These are phyloP conservation scores for Onychorhynchus coronatus DNA, from an alignment of 2,113 vertebrate genomes.

Conservation along the genomic window DNA sequence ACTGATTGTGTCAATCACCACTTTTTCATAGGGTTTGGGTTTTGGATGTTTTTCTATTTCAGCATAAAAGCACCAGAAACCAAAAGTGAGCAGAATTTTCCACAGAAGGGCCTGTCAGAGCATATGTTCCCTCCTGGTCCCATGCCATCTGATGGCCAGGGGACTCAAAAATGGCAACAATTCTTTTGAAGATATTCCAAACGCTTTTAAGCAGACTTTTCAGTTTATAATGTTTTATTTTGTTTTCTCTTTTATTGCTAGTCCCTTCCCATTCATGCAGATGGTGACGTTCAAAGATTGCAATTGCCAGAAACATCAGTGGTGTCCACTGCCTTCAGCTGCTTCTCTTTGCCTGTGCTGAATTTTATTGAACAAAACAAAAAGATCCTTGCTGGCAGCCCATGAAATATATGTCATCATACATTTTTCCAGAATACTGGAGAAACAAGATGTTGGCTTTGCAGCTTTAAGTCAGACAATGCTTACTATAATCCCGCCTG, in stretches of 20 bases:
- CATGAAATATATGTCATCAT: not conserved
- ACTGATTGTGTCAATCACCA: not conserved
- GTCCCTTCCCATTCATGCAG: conserved; percentile 23
- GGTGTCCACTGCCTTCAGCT: not conserved
- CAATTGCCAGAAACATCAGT: not conserved
- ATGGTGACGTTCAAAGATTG: conserved; percentile 4
- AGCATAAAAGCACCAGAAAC: not conserved
- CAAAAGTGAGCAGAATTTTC: conserved; percentile 20
- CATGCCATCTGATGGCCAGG: conserved; percentile 31
- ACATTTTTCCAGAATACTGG: not conserved
- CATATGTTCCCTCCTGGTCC: conserved; percentile 49
- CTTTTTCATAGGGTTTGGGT: not conserved
- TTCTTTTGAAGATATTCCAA: conserved; percentile 58
- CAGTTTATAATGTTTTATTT: conserved; percentile 41
- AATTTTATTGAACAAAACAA: not conserved
- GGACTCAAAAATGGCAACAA: not conserved
- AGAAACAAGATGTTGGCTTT: not conserved
- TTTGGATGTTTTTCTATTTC: not conserved
- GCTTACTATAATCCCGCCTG: not conserved
- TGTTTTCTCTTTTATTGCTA: conserved; percentile 48
- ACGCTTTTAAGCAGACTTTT: conserved; percentile 38
- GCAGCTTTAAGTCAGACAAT: not conserved
- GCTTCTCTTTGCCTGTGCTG: conserved; percentile 15
- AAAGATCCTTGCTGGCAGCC: not conserved
- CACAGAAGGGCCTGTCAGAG: conserved; percentile 35